phyloP scores from a whole-genome alignment of 2,797 vertebrate genomes.

The Apodemus agrarius region DNA sequence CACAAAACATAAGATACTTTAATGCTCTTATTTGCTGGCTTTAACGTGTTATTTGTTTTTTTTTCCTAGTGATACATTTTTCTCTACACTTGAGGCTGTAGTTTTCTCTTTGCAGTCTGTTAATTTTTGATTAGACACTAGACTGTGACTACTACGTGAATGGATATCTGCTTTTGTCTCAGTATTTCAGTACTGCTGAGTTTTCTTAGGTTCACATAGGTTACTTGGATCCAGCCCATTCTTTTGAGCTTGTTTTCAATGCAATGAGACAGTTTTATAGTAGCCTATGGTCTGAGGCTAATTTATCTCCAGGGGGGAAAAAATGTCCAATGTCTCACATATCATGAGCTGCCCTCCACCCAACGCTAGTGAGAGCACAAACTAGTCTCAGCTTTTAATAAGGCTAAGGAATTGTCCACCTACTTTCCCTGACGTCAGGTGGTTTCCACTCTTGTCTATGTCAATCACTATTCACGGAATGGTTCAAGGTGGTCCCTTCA shows the following conservation, averaged over 20 bases:
- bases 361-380: background rate
- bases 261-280: background rate
- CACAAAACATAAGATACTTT: background rate
- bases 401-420: background rate
- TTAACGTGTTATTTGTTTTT: background rate
- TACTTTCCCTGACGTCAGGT: background rate
- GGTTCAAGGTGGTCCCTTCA: background rate
- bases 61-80: background rate
- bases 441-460: background rate
- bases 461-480: background rate
- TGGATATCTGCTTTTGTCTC: background rate
- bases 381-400: background rate
- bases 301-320: background rate
- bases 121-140: background rate
- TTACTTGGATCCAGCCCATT: background rate
- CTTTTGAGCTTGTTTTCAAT: background rate
- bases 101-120: background rate
- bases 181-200: background rate
- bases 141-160: background rate
- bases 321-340: background rate
- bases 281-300: background rate
- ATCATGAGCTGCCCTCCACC: background rate
- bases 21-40: background rate
- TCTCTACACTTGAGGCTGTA: background rate
- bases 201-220: background rate